These are phyloP conservation scores for Drosophila bunnanda DNA, from an alignment of 2,888 invertebrate genomes.

Conservation along the genomic window DNA sequence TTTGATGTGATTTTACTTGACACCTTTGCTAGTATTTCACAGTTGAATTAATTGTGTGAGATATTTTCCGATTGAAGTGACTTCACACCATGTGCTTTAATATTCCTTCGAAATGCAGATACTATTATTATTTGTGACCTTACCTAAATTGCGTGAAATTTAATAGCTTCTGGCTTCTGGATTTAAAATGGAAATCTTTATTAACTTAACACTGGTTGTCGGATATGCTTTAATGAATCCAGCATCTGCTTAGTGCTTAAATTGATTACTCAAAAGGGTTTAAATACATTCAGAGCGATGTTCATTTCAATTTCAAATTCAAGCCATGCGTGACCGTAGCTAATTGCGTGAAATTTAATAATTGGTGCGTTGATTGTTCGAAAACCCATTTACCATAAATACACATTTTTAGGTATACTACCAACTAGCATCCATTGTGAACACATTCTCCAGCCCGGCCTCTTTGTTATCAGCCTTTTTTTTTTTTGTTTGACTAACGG, in stretches of 20 bases:
- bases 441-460: conserved; percentile 2
- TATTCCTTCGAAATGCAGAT: background rate
- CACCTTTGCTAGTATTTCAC: no score
- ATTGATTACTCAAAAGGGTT: conserved; percentile 6
- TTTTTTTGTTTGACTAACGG: conserved; percentile 33
- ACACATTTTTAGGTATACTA: conserved; percentile 17
- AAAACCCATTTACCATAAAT: conserved; percentile 3
- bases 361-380: conserved; percentile 16
- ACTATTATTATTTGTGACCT: no score
- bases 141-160: background rate
- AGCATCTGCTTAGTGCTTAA: conserved; percentile 7
- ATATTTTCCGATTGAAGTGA: background rate
- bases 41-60: background rate
- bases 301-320: conserved; percentile 14
- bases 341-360: conserved; percentile 38
- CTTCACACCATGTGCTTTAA: background rate
- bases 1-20: background rate
- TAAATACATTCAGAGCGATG: background rate
- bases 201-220: background rate
- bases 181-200: background rate
- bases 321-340: conserved; percentile 10
- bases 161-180: background rate
- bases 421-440: conserved; percentile 10
- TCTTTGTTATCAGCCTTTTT: conserved; percentile 17
- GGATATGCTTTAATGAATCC: conserved; percentile 11